Evolutionary conservation across 2,888 invertebrate genomes (phyloP).

Genomic region (Copidosoma aretas): DNA sequence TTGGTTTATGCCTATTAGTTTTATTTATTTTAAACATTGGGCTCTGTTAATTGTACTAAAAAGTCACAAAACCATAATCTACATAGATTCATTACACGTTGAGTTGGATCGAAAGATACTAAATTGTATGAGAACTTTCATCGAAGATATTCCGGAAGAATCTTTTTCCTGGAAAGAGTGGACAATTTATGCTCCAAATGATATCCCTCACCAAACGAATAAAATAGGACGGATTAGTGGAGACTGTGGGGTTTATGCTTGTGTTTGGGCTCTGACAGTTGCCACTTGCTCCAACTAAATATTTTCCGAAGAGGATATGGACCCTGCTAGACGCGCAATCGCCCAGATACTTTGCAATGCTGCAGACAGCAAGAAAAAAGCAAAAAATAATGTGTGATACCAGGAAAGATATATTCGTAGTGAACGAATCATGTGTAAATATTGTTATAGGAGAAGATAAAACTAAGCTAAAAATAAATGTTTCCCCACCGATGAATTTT

Average conservation of each 20-base stretch:
- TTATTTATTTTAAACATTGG: not conserved
- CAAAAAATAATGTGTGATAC: too few species aligned
- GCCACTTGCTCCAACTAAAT: not conserved
- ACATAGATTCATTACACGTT: not conserved
- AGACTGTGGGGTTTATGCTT: slow-evolving; percentile 3
- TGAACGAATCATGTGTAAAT: too few species aligned
- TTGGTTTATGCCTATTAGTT: not conserved
- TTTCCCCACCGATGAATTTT: too few species aligned
- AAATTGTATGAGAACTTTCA: not conserved
- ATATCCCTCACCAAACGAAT: not conserved
- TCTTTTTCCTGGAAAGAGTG: not conserved
- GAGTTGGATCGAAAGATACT: not conserved
- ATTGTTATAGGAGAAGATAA: too few species aligned
- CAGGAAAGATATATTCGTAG: too few species aligned
- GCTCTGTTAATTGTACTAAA: not conserved
- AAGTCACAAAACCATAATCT: not conserved
- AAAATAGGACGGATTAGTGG: not conserved
- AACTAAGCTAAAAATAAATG: too few species aligned
- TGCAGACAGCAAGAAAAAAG: not conserved
- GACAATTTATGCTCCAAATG: not conserved
- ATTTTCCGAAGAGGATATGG: slow-evolving; percentile 1
- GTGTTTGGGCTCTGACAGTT: not conserved
- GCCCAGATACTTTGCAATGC: not conserved
- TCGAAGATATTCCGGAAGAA: not conserved
- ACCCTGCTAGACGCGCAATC: not conserved